These are phyloP conservation scores for Onychostoma macrolepis DNA, from an alignment of 2,113 vertebrate species.

Conservation along the genomic window DNA sequence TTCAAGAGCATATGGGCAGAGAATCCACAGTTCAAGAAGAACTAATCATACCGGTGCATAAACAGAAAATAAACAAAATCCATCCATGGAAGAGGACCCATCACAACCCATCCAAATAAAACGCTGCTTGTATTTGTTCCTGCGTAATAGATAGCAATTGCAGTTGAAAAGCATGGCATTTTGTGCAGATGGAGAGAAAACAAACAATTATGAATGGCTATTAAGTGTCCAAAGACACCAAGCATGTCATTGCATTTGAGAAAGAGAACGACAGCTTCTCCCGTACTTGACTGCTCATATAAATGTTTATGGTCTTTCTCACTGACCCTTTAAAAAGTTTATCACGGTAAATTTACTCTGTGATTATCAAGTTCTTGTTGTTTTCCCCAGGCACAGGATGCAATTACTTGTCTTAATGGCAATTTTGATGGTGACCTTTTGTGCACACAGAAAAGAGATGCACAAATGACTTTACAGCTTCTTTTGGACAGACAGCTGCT, in stretches of 20 bases:
- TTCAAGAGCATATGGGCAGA: conserved; percentile 41
- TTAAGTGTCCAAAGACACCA: conserved; percentile 57
- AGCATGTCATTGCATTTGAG: conserved; percentile 58
- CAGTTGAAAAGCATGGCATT: conserved; percentile 64
- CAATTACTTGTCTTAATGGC: conserved; percentile 63
- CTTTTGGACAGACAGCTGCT: conserved; percentile 48
- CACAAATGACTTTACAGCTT: conserved; percentile 50
- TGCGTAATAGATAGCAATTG: conserved; percentile 59
- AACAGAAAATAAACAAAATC: conserved; percentile 2
- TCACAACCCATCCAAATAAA: conserved; percentile 41
- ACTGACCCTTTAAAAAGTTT: conserved; percentile 64
- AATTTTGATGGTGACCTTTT: conserved; percentile 65
- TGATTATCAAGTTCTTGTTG: conserved; percentile 56
- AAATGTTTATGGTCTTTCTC: conserved; percentile 57
- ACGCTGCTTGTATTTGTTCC: conserved; percentile 29
- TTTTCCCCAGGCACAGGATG: conserved; percentile 57
- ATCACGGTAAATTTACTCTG: conserved; percentile 63
- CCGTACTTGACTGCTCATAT: conserved; percentile 51
- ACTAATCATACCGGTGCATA: conserved; percentile 28
- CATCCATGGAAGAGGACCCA: neutral
- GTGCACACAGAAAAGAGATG: conserved; percentile 47
- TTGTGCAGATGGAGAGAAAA: conserved; percentile 65
- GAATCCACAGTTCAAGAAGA: conserved; percentile 32
- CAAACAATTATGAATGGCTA: conserved; percentile 66
- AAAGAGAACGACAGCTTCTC: conserved; percentile 52